Base-by-base conservation (phyloP, 2,113 vertebrate species). In the Sturnira hondurensis region DNA sequence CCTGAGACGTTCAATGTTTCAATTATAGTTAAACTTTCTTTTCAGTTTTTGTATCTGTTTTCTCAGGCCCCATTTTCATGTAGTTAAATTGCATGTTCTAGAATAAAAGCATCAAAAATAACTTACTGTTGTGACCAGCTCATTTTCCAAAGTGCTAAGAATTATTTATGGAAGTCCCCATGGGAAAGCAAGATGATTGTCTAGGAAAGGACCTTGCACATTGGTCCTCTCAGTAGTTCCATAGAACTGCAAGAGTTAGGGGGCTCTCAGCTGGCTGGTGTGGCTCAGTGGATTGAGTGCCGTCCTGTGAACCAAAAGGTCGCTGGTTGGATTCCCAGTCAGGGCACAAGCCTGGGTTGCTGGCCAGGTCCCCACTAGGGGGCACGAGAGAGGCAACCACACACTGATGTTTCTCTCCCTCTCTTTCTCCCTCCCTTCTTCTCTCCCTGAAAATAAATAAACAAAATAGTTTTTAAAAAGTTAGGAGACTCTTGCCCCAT, bases 81-180 rank as follows among this genome's bases (percentile, higher is more conserved):
- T 86, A 88, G 52, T 70, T 86, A 31, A 94, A 43, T 70, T 2
- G 45, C 71, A 54, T 67, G 74, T 89, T 93, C 47, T 76, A 67
- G 90, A 97, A 92, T 97, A 94, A 97, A 97, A 87, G 38, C 74
- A 92, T 93, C 28, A 28, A 12, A 63, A 63, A 63, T 47, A 65
- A 33, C 45, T 81, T 26, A 74, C n/a, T 33, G 28, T 33, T 87
- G 38, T 95, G 74, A 93, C 33, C 50, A 77, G 87, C 56, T 97
- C 13, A 91, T 95, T 91, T 95, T 74, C 68, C 74, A 91, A 33
- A 56, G 28, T 76, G 31, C n/a, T 89, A 50, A 96, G 73, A 50
- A 61, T 70, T 78, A 28, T 77, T 47, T 74, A 58, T 78, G 71
- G 56, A 94, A 92, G 94, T 26, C 50, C 33, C 45, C 61, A 74